phyloP scores from a whole-genome alignment of 2,797 vertebrate species.

The Pangasius djambal region DNA sequence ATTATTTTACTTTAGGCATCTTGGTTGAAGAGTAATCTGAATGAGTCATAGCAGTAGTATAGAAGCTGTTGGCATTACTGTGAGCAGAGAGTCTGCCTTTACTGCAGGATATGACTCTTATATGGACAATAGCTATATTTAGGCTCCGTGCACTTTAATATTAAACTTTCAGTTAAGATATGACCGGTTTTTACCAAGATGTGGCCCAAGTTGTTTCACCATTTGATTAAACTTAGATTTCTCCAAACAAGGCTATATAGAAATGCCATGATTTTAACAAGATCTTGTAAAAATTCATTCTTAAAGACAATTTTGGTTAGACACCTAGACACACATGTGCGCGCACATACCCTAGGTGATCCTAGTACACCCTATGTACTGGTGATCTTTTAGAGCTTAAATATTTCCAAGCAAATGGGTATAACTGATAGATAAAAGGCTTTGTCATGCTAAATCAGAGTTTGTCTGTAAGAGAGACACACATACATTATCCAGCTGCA shows the following conservation, averaged over 20 bases:
- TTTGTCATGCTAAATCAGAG: conserved; percentile 12
- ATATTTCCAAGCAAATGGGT: conserved; percentile 2
- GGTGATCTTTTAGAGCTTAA: conserved; percentile 12
- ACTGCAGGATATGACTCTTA: not conserved
- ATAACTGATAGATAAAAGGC: conserved; percentile 12
- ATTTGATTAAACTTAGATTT: not conserved
- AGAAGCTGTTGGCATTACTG: not conserved
- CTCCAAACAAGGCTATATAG: not conserved
- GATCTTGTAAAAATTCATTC: not conserved
- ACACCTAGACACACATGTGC: not conserved
- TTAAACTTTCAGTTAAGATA: not conserved
- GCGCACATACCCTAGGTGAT: no score
- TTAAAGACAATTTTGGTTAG: not conserved
- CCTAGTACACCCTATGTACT: no score
- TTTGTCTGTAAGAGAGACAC: conserved; percentile 3
- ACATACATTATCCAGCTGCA: conserved; percentile 42
- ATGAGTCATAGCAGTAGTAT: not conserved
- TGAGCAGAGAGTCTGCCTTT: not conserved
- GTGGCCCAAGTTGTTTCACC: not conserved
- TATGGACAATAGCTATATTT: not conserved
- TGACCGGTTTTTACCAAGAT: not conserved
- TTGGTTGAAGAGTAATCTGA: not conserved
- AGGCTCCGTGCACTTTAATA: not conserved
- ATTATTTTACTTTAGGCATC: not conserved
- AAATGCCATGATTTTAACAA: not conserved